Percentiles rank a stretch among this genome's conserved stretches.
phyloP scores from a whole-genome alignment of 2,888 invertebrate species.

The Sminthurides aquaticus region DNA sequence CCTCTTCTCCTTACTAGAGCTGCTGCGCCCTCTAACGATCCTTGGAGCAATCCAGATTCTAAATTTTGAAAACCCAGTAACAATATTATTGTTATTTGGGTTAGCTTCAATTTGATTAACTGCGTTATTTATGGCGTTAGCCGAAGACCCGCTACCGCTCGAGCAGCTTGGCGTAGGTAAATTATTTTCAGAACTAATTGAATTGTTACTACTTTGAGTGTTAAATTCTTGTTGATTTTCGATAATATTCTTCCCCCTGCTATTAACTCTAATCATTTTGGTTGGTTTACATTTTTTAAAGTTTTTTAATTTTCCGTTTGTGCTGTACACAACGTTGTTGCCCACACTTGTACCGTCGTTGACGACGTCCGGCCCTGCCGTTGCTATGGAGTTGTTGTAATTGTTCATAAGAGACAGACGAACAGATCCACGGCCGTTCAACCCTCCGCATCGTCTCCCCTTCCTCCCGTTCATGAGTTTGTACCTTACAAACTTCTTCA shows the following conservation, averaged over 20 bases:
- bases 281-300: background rate
- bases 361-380: background rate
- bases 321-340: background rate
- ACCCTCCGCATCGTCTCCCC: background rate
- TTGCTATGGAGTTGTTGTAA: background rate
- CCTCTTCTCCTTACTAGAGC: background rate
- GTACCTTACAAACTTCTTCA: slow-evolving; percentile 33
- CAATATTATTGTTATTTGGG: background rate
- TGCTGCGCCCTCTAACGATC: background rate
- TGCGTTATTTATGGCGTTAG: background rate
- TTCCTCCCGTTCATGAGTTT: slow-evolving; percentile 15
- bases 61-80: slow-evolving; percentile 5
- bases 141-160: background rate
- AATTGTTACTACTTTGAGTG: background rate
- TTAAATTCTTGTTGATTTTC: background rate
- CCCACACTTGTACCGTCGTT: background rate
- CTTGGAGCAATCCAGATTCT: slow-evolving; percentile 10
- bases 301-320: background rate
- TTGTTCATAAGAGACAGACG: slow-evolving; percentile 22
- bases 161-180: background rate
- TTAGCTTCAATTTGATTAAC: background rate
- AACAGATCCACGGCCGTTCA: slow-evolving; percentile 9
- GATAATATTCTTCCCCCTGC: background rate
- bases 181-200: background rate
- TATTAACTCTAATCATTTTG: background rate